Conservation (phyloP, 2,797 vertebrate genomes). For the Mormyrus proboscirostris region DNA sequence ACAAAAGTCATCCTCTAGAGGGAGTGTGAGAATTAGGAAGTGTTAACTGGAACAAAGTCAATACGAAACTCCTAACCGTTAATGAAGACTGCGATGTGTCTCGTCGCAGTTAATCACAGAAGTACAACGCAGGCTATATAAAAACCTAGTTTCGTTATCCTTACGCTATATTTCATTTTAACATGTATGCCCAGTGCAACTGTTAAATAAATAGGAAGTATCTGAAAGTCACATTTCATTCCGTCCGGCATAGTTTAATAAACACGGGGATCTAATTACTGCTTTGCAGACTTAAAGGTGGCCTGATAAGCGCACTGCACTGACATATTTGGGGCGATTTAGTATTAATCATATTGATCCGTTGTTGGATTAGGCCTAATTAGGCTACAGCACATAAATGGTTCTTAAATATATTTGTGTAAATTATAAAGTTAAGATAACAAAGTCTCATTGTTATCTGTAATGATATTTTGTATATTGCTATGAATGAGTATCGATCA, state of each 20-base stretch:
- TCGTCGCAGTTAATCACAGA: conserved; percentile 2
- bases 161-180: neutral
- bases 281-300: neutral
- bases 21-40: neutral
- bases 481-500: neutral
- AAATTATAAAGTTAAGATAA: neutral
- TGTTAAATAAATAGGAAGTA: neutral
- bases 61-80: neutral
- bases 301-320: neutral
- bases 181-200: neutral
- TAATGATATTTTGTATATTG: neutral
- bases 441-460: neutral
- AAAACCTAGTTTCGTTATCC: neutral
- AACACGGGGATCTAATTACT: neutral
- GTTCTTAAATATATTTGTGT: neutral
- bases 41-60: neutral
- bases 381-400: neutral
- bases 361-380: neutral
- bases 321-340: neutral
- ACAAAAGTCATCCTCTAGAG: neutral
- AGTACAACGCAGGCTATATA: neutral
- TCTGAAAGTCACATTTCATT: neutral
- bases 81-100: neutral
- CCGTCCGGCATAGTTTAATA: neutral
- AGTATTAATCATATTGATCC: neutral